A percentile compares a stretch with the other conserved stretches of the same genome.
Evolutionary conservation across 2,797 vertebrate genomes (phyloP).

Genomic region (Megaceryle alcyon): DNA sequence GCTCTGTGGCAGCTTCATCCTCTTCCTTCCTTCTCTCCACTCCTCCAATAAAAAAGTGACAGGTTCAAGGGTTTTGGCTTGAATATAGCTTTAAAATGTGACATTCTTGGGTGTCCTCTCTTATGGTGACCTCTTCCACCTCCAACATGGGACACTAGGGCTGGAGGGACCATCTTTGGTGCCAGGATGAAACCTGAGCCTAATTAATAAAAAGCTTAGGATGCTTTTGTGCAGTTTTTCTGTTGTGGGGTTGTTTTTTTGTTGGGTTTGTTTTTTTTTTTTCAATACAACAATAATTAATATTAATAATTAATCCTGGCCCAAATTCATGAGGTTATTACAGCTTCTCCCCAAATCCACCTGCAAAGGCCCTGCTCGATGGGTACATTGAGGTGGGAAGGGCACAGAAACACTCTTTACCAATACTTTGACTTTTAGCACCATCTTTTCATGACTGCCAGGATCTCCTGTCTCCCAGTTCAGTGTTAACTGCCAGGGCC

Average conservation of each 20-base stretch:
- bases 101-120: not conserved
- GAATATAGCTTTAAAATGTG: not conserved
- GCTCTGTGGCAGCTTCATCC: rapidly evolving
- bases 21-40: not conserved
- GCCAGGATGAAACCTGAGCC: not conserved
- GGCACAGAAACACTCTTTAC: not conserved
- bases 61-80: not conserved
- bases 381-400: rapidly evolving
- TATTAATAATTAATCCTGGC: not conserved
- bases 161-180: not conserved
- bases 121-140: not conserved
- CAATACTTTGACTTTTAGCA: not conserved
- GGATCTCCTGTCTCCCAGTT: not conserved
- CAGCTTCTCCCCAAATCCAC: not conserved
- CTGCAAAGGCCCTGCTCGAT: rapidly evolving
- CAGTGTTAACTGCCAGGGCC: not conserved
- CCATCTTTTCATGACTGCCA: not conserved
- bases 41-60: not conserved
- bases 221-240: no score
- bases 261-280: no score
- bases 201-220: not conserved
- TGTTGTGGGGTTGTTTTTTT: no score
- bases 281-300: not conserved
- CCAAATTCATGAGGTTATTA: not conserved
- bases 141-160: not conserved